Evolutionary conservation across 2,797 vertebrate genomes (phyloP), one percentile per base, ranked within the genome.

Genomic region (Lophotriccus pileatus): DNA sequence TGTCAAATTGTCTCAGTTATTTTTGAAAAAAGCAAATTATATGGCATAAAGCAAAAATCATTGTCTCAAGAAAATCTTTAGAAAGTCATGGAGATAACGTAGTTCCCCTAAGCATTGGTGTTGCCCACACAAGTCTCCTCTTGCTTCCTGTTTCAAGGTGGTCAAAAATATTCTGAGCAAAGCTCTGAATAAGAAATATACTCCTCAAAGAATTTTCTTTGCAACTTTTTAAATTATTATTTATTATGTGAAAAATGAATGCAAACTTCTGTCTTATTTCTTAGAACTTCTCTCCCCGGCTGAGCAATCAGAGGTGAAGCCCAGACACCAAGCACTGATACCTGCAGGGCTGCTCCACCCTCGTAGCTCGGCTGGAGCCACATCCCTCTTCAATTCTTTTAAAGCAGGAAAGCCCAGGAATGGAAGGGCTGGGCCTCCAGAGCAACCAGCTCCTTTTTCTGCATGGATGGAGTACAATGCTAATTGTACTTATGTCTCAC

Each of bases 401-500:
- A 73, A 49, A 84, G 19, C 50, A 74, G 32, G 20, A 92, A 92
- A n/a, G 23, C 28, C 10, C 19, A 49, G 55, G 37, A 91, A 22
- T 50, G 72, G 39, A 47, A 39, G 39, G 14, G 6, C 46, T 84
- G n/a, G 32, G 16, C 7, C 10, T 81, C 12, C 24, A 76, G 39
- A 79, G n/a, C 24, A 43, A 66, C 27, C 41, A 55, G 17, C 22
- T 81, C 17, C 3, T 43, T 82, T 44, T 79, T 47, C 63, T 76
- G 23, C 10, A 10, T 23, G 53, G 32, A 58, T 39, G 25, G 30
- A 17, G 7, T 19, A 17, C 34, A 44, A 7, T n/a, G 67, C 10
- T 30, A 12, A 36, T 67, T 52, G 24, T 43, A 20, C 2, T 72
- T 4, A 4, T 87, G 37, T 24, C 36, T 34, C 0, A 0, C 10